Evolutionary conservation across 2,113 vertebrate genomes (phyloP).

Genomic region (Oreochromis niloticus): DNA sequence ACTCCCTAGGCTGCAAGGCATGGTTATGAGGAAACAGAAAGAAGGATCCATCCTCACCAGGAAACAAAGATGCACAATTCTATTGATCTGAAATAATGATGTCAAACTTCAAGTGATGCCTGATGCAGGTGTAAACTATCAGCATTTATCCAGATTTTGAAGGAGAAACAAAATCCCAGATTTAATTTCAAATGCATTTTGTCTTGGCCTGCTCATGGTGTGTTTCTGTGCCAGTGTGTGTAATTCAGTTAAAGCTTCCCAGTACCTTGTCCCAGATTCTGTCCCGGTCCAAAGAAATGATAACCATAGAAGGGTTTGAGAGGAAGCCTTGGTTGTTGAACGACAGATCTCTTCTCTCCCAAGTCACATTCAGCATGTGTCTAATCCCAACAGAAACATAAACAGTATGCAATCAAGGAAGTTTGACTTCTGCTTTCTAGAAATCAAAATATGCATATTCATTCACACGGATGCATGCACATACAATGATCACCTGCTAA

Average conservation of each 20-base stretch:
- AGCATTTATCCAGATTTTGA: neutral
- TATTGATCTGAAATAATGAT: neutral
- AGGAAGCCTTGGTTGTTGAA: slow-evolving; percentile 93
- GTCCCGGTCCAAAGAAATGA: slow-evolving; percentile 89
- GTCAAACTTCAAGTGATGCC: neutral
- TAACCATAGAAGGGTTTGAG: slow-evolving; percentile 87
- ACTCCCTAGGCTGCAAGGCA: neutral
- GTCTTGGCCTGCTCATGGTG: neutral
- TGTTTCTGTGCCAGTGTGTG: neutral
- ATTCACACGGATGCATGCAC: slow-evolving; percentile 6
- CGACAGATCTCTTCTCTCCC: slow-evolving; percentile 90
- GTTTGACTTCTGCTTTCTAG: neutral
- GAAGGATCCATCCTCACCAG: neutral
- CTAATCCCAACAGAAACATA: slow-evolving; percentile 52
- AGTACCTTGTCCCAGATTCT: slow-evolving; percentile 95
- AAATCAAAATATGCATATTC: slow-evolving; percentile 18
- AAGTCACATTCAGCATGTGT: slow-evolving; percentile 91
- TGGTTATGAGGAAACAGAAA: neutral
- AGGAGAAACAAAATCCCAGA: neutral
- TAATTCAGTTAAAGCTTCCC: neutral
- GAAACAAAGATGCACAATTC: neutral
- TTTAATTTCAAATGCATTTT: neutral
- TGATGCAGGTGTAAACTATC: neutral
- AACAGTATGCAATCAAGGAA: neutral
- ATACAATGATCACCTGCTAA: slow-evolving; percentile 47